These are phyloP conservation scores for Enteromius paludinosus DNA, from an alignment of 2,797 vertebrate species.

Conservation along the genomic window DNA sequence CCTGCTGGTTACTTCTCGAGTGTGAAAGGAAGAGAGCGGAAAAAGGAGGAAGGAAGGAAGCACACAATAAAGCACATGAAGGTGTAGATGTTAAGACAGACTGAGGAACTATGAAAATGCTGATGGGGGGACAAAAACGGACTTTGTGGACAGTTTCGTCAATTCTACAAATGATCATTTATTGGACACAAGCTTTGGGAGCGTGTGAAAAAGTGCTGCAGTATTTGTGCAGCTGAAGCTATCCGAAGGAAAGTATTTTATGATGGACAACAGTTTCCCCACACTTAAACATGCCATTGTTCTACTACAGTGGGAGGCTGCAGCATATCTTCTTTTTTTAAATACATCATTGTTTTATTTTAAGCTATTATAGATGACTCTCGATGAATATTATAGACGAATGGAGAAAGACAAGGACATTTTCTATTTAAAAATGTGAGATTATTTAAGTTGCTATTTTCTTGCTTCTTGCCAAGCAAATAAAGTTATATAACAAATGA, in stretches of 20 bases:
- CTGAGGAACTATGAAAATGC: background rate
- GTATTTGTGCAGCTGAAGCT: slow-evolving; percentile 39
- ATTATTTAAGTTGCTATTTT: slow-evolving; percentile 82
- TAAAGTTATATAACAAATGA: slow-evolving; percentile 70
- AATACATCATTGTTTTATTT: slow-evolving; percentile 58
- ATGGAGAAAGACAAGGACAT: slow-evolving; percentile 69
- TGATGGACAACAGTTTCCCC: slow-evolving; percentile 28
- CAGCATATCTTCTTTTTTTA: slow-evolving; percentile 44
- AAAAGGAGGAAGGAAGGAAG: slow-evolving; percentile 21
- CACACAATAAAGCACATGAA: slow-evolving; percentile 13
- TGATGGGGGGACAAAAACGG: too few species aligned
- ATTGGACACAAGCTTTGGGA: slow-evolving; percentile 10
- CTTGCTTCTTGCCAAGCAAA: slow-evolving; percentile 72
- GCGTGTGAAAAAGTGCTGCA: slow-evolving; percentile 42
- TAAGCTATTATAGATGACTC: slow-evolving; percentile 59
- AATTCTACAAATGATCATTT: background rate
- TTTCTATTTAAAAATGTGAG: slow-evolving; percentile 83
- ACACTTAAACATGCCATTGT: slow-evolving; percentile 9
- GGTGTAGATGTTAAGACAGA: background rate
- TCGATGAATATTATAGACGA: slow-evolving; percentile 44
- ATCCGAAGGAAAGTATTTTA: slow-evolving; percentile 12
- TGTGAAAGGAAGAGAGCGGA: slow-evolving; percentile 76
- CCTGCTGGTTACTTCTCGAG: slow-evolving; percentile 87
- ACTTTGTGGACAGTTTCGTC: slow-evolving; percentile 17
- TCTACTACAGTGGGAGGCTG: slow-evolving; percentile 41